Conservation (phyloP, 2,888 invertebrate genomes). For the Dolomedes plantarius region DNA sequence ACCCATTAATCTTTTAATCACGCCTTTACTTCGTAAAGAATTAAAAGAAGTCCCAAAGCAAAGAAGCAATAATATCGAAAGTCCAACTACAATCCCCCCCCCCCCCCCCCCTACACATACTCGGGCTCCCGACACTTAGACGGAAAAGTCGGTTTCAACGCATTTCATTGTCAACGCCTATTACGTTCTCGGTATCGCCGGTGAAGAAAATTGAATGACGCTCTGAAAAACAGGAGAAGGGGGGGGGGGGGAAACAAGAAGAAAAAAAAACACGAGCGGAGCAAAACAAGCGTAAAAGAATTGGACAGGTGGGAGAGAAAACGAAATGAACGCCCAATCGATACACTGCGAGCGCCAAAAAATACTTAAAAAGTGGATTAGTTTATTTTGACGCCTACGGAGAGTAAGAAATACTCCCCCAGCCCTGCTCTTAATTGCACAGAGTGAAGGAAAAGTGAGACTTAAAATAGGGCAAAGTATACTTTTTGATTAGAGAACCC, state of each 20-base stretch:
- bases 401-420: not conserved
- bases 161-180: slow-evolving; percentile 54
- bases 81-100: no score
- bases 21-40: no score
- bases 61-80: not conserved
- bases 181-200: slow-evolving; percentile 30
- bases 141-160: slow-evolving; percentile 39
- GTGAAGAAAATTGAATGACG: slow-evolving; percentile 34
- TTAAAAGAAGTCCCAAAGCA: not conserved
- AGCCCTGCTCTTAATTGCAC: no score
- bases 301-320: not conserved
- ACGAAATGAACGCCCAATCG: not conserved
- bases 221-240: not conserved
- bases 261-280: not conserved
- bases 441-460: no score
- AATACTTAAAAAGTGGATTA: slow-evolving; percentile 19
- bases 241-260: not conserved
- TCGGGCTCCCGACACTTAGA: no score
- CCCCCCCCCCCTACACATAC: no score
- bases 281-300: not conserved
- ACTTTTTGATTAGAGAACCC: no score
- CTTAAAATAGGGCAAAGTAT: no score
- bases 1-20: no score
- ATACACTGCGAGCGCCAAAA: not conserved
- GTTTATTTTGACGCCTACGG: not conserved